phyloP scores from a whole-genome alignment of 1,140 invertebrate species.

The Drosophila nikananu region DNA sequence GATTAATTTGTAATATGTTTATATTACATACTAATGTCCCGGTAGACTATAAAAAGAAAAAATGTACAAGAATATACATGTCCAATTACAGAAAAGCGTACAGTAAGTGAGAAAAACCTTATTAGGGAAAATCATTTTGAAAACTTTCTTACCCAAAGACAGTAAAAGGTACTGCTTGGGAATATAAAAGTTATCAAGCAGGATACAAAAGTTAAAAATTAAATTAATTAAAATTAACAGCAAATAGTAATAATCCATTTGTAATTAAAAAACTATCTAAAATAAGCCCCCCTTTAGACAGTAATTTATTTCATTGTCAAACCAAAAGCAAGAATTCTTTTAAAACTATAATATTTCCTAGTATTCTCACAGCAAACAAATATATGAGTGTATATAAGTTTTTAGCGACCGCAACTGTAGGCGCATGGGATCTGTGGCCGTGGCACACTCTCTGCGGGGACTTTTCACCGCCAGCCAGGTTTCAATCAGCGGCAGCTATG shows the following conservation, averaged over 20 bases:
- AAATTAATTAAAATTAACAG: too few species aligned
- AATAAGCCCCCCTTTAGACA: background rate
- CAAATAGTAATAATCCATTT: background rate
- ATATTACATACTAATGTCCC: too few species aligned
- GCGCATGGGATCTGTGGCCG: background rate
- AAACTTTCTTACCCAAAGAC: background rate
- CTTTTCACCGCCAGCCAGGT: conserved; percentile 9
- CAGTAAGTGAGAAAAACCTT: too few species aligned
- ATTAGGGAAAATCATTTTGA: background rate
- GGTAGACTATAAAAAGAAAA: too few species aligned
- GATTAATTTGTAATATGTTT: too few species aligned
- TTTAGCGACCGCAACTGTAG: background rate
- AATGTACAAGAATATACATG: too few species aligned
- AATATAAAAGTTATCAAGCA: too few species aligned
- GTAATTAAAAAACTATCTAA: background rate
- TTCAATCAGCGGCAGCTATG: conserved; percentile 42
- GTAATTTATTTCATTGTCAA: background rate
- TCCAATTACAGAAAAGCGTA: too few species aligned
- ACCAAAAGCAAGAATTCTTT: background rate
- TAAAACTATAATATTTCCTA: background rate
- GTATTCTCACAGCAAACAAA: background rate
- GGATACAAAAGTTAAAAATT: too few species aligned
- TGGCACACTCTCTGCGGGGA: background rate
- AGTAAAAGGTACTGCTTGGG: background rate
- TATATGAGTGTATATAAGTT: background rate